Evolutionary conservation across 2,888 invertebrate genomes (phyloP), one percentile per base, ranked within the genome.

Genomic region (Tachina lurida): DNA sequence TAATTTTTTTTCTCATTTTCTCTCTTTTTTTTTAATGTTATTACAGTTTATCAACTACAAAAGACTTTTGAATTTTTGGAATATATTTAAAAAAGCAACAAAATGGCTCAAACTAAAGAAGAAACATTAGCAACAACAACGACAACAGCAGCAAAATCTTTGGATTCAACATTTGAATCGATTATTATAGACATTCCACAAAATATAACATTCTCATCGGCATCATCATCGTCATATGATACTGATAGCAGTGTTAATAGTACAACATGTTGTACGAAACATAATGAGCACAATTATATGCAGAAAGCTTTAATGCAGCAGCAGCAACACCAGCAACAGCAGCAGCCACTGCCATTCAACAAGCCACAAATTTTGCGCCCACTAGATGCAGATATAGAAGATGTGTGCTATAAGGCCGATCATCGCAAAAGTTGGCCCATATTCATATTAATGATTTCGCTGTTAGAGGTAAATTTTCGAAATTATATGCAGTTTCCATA

Each of bases 171-270:
- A 67, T 87, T 87, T 84, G 87, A 87, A 87, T 89, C 90, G 84
- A 91, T 89, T 87, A 91, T 91, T 85, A 91, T 91, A 89, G 91
- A 91, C 91, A 91, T 91, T 91, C 91, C 91, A 89, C 86, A 88
- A 86, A 84, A 88, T 68, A 22, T 86, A 78, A 84, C 87, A 78
- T 70, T 86, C 79, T 74, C 86, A 56, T 85, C 87, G 62, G 79
- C 86, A 58, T 76, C 87, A 60, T 87, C 88, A 19, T 89, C 89
- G 31, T 91, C 90, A 79, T 91, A 91, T 74, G 91, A 91, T 88
- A 91, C 91, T 43, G 91, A 91, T 87, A 90, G 91, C 87, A 91
- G 91, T 88, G 91, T 90, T 75, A 89, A 91, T 63, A 91, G 91
- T 88, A 90, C 91, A 88, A 91, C 91, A 81, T 91, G 91, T 89